Evolutionary conservation across 2,797 vertebrate genomes (phyloP), one percentile per base, ranked within the genome.

Genomic region (Garrulus glandarius): DNA sequence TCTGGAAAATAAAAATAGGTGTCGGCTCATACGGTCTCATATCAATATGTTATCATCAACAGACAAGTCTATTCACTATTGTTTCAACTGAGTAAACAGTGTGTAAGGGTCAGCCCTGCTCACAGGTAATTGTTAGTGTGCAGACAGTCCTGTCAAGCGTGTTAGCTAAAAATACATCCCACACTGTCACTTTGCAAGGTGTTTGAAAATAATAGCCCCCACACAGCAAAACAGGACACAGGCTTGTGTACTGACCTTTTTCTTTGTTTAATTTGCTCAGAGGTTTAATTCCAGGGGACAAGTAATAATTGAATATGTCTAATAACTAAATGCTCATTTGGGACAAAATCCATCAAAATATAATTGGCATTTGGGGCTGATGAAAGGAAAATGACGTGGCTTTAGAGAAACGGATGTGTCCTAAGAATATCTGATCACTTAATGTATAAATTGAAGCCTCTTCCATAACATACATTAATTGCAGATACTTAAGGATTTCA

Each of bases 111-210:
- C 99, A 98, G 98, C 97, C 92, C 71, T 97, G 97, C 98, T 98
- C 98, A 91, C 98, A 98, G 98, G 98, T 99, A 99, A 99, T 99
- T 99, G 99, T 99, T 98, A 97, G 98, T 97, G 98, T 87, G 96
- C 96, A 98, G 98, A 98, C 98, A 92, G 96, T 97, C 96, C 98
- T 98, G 98, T 98, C 98, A 98, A 97, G 98, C 96, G 61, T 97
- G 97, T 97, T 96, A 95, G 98, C 98, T 98, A 98, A 98, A 99
- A 98, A 99, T 99, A 98, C 98, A 98, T 98, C 97, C 98, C 97
- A 95, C 97, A 97, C 98, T 99, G 99, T 99, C 99, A 98, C 98
- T 98, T 97, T 11, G 90, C 98, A 98, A 98, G 98, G 98, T 98
- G 98, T 98, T 98, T 97, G 98, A 96, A 98, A 99, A 99, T 98